A percentile compares a stretch with the other conserved stretches of the same genome.
These are phyloP conservation scores for Carassius carassius DNA, from an alignment of 2,113 vertebrate species.

Conservation along the genomic window DNA sequence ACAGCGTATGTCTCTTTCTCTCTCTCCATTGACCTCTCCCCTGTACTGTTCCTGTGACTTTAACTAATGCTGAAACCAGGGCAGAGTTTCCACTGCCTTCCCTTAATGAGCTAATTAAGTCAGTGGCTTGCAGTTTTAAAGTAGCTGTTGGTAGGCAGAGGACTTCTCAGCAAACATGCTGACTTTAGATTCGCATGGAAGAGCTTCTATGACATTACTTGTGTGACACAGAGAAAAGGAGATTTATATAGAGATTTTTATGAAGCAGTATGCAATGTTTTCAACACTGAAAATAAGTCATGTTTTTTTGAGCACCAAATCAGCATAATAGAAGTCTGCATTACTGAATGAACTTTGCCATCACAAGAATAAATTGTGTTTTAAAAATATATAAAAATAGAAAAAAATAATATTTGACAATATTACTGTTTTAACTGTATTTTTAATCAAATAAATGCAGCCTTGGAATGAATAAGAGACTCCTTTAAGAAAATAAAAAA, in stretches of 20 bases:
- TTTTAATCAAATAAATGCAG: background rate
- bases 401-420: too few species aligned
- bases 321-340: too few species aligned
- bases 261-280: too few species aligned
- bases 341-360: too few species aligned
- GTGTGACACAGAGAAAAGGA: background rate
- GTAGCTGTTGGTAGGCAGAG: conserved; percentile 10
- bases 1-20: conserved; percentile 13
- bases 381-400: too few species aligned
- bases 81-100: conserved; percentile 26
- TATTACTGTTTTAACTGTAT: background rate
- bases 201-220: background rate
- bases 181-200: background rate
- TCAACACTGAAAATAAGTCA: too few species aligned
- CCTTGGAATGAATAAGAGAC: background rate
- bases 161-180: background rate
- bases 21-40: conserved; percentile 40
- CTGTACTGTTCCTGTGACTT: conserved; percentile 38
- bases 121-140: conserved; percentile 1
- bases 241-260: too few species aligned
- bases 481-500: background rate
- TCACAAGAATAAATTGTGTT: too few species aligned
- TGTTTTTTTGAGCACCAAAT: too few species aligned
- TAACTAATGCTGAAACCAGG: conserved; percentile 39
- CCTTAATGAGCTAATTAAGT: conserved; percentile 55